These are phyloP conservation scores for Ginglymostoma cirratum DNA, from an alignment of 2,113 vertebrate genomes.

Conservation along the genomic window DNA sequence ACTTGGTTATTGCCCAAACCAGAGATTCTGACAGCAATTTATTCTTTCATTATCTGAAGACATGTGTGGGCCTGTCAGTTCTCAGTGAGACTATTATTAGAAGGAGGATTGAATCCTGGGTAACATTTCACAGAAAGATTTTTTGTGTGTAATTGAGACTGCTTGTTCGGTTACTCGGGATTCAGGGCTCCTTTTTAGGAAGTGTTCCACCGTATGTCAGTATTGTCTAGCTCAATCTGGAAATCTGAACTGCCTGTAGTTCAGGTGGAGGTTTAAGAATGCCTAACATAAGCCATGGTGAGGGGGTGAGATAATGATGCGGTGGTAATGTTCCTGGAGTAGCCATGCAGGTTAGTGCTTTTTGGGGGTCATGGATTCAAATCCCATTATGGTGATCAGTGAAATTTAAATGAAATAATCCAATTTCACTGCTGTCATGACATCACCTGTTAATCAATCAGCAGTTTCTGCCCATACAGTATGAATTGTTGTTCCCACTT, in stretches of 20 bases:
- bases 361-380: too few species aligned
- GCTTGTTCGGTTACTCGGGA: neutral
- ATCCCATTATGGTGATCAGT: too few species aligned
- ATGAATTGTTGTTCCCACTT: too few species aligned
- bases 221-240: neutral
- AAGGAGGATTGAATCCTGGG: neutral
- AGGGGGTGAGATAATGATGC: too few species aligned
- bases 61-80: neutral
- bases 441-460: too few species aligned
- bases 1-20: neutral
- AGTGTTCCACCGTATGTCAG: neutral
- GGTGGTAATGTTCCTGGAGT: too few species aligned
- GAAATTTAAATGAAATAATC: too few species aligned
- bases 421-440: too few species aligned
- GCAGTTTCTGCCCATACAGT: too few species aligned
- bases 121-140: neutral
- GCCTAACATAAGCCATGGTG: neutral
- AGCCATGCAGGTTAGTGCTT: too few species aligned
- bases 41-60: neutral
- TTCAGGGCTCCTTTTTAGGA: neutral
- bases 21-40: neutral
- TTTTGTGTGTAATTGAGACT: neutral
- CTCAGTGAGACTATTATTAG: neutral
- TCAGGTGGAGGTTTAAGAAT: neutral
- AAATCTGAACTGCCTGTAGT: neutral